phyloP scores from a whole-genome alignment of 1,140 invertebrate genomes.

The Drosophila aff. region DNA sequence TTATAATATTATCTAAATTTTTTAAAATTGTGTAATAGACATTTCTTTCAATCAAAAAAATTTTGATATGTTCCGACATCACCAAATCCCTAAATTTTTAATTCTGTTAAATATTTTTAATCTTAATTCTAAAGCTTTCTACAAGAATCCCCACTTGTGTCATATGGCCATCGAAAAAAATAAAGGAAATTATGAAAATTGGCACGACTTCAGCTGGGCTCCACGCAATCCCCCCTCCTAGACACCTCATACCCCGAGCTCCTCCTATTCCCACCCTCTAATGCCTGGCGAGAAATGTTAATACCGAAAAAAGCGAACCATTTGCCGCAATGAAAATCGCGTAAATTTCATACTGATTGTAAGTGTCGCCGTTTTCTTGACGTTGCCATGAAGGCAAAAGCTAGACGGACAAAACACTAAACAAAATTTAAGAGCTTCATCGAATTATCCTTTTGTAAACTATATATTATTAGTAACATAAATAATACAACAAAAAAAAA shows the following conservation, averaged over 20 bases:
- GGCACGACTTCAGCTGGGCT: slow-evolving; percentile 62
- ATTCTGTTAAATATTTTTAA: too few species aligned
- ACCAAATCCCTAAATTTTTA: too few species aligned
- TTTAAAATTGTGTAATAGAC: too few species aligned
- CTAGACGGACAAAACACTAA: slow-evolving; percentile 22
- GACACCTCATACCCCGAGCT: slow-evolving; percentile 10
- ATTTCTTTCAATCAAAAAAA: too few species aligned
- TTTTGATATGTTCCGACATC: too few species aligned
- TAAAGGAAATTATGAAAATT: slow-evolving; percentile 63
- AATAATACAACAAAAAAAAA: not conserved
- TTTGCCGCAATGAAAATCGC: slow-evolving; percentile 82
- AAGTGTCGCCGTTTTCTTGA: slow-evolving; percentile 79
- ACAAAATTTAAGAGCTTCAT: not conserved
- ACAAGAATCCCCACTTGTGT: not conserved
- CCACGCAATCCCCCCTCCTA: slow-evolving; percentile 7
- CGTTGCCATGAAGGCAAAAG: slow-evolving; percentile 44
- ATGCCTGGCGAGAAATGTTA: slow-evolving; percentile 72
- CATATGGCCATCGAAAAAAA: slow-evolving; percentile 16
- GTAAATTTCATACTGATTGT: slow-evolving; percentile 82
- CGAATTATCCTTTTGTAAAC: not conserved
- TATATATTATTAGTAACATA: too few species aligned
- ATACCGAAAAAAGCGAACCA: slow-evolving; percentile 81
- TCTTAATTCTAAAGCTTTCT: too few species aligned
- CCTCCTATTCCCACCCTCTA: not conserved
- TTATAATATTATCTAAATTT: too few species aligned